These are phyloP conservation scores for Brachionus sp. DNA, from an alignment of 1,140 invertebrate species.

Conservation along the genomic window DNA sequence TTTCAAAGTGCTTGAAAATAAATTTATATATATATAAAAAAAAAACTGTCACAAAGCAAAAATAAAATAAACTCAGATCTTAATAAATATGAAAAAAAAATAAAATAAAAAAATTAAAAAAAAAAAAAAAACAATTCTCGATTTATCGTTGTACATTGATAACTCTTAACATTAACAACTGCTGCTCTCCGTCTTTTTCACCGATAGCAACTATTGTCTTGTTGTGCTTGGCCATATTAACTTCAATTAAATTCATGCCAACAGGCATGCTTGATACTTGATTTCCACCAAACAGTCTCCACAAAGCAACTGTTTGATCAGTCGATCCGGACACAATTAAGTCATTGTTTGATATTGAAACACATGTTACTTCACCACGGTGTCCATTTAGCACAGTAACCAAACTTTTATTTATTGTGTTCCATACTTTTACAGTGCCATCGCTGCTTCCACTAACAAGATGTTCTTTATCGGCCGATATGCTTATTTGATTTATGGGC, in stretches of 20 bases:
- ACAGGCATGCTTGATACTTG: slow-evolving; percentile 42
- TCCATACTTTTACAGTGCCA: slow-evolving; percentile 45
- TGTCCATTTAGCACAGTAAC: slow-evolving; percentile 25
- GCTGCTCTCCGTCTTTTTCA: slow-evolving; percentile 45
- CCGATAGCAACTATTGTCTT: slow-evolving; percentile 46
- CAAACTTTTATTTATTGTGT: slow-evolving; percentile 17
- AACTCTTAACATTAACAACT: slow-evolving; percentile 46
- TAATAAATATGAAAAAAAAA: neutral
- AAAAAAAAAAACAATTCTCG: neutral
- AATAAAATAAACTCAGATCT: slow-evolving; percentile 16
- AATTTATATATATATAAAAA: neutral
- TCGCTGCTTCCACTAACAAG: slow-evolving; percentile 34
- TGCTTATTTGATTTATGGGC: neutral
- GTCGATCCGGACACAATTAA: slow-evolving; percentile 37
- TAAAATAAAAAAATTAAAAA: neutral
- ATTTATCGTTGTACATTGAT: slow-evolving; percentile 36
- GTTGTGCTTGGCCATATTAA: slow-evolving; percentile 42
- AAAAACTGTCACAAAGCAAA: slow-evolving; percentile 3
- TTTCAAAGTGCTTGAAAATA: neutral
- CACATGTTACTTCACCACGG: slow-evolving; percentile 44
- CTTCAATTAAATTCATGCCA: slow-evolving; percentile 33
- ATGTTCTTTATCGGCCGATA: slow-evolving; percentile 17
- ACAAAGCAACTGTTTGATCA: slow-evolving; percentile 39
- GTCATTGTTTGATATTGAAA: slow-evolving; percentile 35
- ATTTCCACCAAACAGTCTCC: slow-evolving; percentile 19